phyloP scores from a whole-genome alignment of 64 coral and sea anemone species.

The Montipora cactus region DNA sequence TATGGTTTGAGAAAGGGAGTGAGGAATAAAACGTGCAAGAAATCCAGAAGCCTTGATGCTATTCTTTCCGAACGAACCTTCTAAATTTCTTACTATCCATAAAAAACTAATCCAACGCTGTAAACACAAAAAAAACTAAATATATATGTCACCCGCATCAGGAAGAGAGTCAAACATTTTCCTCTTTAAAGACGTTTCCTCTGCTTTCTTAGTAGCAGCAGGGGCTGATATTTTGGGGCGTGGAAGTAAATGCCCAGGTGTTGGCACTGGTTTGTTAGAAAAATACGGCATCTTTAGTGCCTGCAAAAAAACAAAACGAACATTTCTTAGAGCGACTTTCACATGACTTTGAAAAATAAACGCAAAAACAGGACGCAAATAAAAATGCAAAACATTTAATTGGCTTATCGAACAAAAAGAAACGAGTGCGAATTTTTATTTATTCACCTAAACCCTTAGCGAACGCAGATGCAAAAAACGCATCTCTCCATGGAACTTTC shows the following conservation, averaged over 20 bases:
- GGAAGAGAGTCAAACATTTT: slow-evolving; percentile 53
- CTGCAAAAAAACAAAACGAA: slow-evolving; percentile 20
- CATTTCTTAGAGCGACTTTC: background rate
- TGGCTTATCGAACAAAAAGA: no score
- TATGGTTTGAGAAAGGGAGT: no score
- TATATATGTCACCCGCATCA: slow-evolving; percentile 5
- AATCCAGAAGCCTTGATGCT: no score
- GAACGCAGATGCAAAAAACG: no score
- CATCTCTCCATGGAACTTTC: no score
- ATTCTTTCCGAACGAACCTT: no score
- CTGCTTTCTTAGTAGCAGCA: slow-evolving; percentile 56
- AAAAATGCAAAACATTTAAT: background rate
- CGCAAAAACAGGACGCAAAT: background rate
- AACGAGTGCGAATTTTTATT: no score
- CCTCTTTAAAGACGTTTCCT: slow-evolving; percentile 76
- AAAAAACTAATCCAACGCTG: background rate
- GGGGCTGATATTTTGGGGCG: slow-evolving; percentile 54
- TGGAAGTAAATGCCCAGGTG: slow-evolving; percentile 69
- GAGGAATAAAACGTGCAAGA: no score
- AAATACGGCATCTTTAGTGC: slow-evolving; percentile 93
- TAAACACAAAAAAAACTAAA: background rate
- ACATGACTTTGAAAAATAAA: background rate
- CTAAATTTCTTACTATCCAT: background rate
- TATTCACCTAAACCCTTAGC: no score
- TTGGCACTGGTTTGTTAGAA: slow-evolving; percentile 90